Percentiles rank a stretch among this genome's conserved stretches.
These are phyloP conservation scores for Gephyroberyx darwinii DNA, from an alignment of 2,797 vertebrate genomes.

Conservation along the genomic window DNA sequence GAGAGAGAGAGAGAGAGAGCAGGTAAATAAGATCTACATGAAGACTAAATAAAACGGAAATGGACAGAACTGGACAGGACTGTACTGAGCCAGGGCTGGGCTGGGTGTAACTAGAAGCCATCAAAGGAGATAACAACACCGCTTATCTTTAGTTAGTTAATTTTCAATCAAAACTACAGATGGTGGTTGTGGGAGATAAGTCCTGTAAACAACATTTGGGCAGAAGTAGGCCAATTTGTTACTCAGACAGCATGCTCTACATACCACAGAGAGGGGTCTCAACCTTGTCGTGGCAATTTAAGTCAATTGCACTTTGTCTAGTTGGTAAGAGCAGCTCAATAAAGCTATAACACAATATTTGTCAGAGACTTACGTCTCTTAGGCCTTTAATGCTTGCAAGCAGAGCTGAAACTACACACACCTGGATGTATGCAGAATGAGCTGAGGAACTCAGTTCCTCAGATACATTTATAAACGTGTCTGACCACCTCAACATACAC, in stretches of 20 bases:
- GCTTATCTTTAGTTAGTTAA: slow-evolving; percentile 46
- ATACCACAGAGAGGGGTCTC: neutral
- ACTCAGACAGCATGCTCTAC: neutral
- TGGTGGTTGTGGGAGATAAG: neutral
- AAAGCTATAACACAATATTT: too few relatives aligned
- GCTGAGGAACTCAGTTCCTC: too few relatives aligned
- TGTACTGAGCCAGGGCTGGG: neutral
- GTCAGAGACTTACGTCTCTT: too few relatives aligned
- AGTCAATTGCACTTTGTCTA: too few relatives aligned
- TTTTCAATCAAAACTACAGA: slow-evolving; percentile 44
- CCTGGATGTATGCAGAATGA: too few relatives aligned
- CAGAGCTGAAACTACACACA: too few relatives aligned
- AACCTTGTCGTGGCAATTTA: too few relatives aligned
- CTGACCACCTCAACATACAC: too few relatives aligned
- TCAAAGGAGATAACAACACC: neutral
- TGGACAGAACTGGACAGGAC: neutral
- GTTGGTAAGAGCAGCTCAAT: too few relatives aligned
- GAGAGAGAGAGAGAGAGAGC: neutral
- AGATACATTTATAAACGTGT: too few relatives aligned
- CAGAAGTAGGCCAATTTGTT: neutral
- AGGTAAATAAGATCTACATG: slow-evolving; percentile 4
- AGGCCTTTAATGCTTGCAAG: too few relatives aligned
- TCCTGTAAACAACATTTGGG: slow-evolving; percentile 19
- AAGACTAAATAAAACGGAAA: too few relatives aligned
- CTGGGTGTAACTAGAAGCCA: neutral